These are phyloP conservation scores for Nephotettix cincticeps DNA, from an alignment of 1,140 invertebrate species.

Conservation along the genomic window DNA sequence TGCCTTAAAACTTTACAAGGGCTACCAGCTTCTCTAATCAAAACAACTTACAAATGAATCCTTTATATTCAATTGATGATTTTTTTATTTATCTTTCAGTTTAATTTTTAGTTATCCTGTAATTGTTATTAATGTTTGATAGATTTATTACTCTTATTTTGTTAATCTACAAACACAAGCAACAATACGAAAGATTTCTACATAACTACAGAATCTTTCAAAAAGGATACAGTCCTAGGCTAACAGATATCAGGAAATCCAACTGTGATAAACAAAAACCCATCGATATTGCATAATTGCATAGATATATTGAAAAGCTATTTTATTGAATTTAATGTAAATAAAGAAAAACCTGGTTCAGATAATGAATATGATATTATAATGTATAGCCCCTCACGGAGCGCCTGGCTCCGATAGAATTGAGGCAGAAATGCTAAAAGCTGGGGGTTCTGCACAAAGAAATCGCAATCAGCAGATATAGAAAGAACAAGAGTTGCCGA, in stretches of 20 bases:
- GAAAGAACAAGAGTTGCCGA: not conserved
- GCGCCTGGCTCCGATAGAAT: slow-evolving; percentile 39
- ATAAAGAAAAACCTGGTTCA: not conserved
- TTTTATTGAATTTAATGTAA: slow-evolving; percentile 28
- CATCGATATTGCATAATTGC: no score
- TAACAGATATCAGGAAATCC: not conserved
- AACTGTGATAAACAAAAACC: not conserved
- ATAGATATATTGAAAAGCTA: slow-evolving; percentile 24
- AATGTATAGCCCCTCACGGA: not conserved
- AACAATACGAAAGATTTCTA: slow-evolving; percentile 34
- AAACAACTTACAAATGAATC: no score
- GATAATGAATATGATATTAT: not conserved
- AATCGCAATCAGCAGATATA: not conserved
- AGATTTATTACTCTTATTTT: no score
- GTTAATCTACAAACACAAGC: no score
- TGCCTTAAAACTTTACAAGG: no score
- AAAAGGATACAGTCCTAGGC: slow-evolving; percentile 30
- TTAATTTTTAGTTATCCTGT: no score
- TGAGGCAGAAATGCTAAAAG: slow-evolving; percentile 37
- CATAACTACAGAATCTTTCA: slow-evolving; percentile 25
- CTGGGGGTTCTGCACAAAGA: not conserved
- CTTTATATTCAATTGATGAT: no score
- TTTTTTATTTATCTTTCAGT: no score
- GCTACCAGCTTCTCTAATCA: no score
- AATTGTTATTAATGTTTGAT: no score